These are phyloP conservation scores for Tetramorium simillimum DNA, from an alignment of 1,140 invertebrate genomes.

Conservation along the genomic window DNA sequence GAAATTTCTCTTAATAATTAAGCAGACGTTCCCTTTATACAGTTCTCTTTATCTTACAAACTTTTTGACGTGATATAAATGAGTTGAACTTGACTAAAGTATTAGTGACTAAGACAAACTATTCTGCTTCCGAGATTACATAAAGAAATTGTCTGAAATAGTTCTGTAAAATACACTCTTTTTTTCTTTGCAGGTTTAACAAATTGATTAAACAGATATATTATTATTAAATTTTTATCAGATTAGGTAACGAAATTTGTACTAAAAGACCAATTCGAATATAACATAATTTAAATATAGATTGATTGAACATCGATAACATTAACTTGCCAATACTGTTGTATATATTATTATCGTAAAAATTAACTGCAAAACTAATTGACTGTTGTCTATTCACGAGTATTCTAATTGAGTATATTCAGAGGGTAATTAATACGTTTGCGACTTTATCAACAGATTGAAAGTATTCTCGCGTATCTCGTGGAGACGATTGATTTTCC, in stretches of 20 bases:
- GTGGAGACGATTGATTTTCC: constrained; percentile 65
- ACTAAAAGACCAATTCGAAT: background rate
- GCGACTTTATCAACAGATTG: constrained; percentile 23
- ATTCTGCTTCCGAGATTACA: no score
- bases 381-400: background rate
- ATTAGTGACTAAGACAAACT: background rate
- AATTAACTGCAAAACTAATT: background rate
- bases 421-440: constrained; percentile 29
- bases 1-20: constrained; percentile 7
- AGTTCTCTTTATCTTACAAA: background rate
- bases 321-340: background rate
- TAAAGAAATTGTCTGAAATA: background rate
- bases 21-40: background rate
- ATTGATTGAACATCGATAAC: background rate
- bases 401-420: background rate
- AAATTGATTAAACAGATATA: background rate
- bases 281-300: background rate
- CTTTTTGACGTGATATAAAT: background rate
- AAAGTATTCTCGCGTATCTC: constrained; percentile 30
- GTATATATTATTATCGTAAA: background rate
- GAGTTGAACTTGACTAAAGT: background rate
- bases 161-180: background rate
- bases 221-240: background rate
- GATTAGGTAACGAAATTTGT: background rate
- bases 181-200: background rate